Conservation (phyloP, 2,888 invertebrate species). For the Polylopha cassiicola region DNA sequence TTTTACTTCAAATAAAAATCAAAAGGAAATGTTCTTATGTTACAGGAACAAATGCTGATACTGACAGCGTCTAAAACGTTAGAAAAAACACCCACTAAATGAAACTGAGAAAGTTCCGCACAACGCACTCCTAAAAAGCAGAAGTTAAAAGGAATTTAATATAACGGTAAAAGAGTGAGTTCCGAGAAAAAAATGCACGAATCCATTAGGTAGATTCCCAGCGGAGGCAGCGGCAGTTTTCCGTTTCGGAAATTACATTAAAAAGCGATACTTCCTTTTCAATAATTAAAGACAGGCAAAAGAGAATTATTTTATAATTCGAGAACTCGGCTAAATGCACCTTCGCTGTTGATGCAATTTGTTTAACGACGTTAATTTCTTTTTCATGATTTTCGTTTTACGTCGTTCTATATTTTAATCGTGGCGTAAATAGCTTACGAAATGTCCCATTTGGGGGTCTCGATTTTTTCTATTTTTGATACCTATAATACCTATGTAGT, state of each 20-base stretch:
- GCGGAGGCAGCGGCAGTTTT: slow-evolving; percentile 47
- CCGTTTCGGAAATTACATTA: slow-evolving; percentile 74
- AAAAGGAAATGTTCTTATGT: no score
- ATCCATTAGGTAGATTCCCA: slow-evolving; percentile 68
- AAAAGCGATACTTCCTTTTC: slow-evolving; percentile 65
- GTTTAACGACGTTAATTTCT: no score
- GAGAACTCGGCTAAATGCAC: slow-evolving; percentile 6
- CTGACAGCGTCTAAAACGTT: slow-evolving; percentile 8
- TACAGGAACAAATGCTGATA: not conserved
- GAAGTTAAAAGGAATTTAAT: slow-evolving; percentile 34
- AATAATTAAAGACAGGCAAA: slow-evolving; percentile 51
- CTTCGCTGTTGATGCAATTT: slow-evolving; percentile 3
- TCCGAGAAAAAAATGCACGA: slow-evolving; percentile 52
- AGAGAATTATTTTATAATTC: slow-evolving; percentile 30
- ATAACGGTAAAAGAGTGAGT: slow-evolving; percentile 46
- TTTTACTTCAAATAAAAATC: no score
- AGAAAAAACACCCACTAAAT: slow-evolving; percentile 7
- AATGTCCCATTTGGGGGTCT: no score
- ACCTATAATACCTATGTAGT: no score
- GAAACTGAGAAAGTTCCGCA: no score
- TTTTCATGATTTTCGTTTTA: no score
- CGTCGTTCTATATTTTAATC: no score
- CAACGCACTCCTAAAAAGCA: no score
- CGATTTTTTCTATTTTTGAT: no score
- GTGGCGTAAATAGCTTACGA: no score